A percentile compares a stretch with the other conserved stretches of the same genome.
These are phyloP conservation scores for Psilopogon haemacephalus DNA, from an alignment of 2,113 vertebrate genomes.

Conservation along the genomic window DNA sequence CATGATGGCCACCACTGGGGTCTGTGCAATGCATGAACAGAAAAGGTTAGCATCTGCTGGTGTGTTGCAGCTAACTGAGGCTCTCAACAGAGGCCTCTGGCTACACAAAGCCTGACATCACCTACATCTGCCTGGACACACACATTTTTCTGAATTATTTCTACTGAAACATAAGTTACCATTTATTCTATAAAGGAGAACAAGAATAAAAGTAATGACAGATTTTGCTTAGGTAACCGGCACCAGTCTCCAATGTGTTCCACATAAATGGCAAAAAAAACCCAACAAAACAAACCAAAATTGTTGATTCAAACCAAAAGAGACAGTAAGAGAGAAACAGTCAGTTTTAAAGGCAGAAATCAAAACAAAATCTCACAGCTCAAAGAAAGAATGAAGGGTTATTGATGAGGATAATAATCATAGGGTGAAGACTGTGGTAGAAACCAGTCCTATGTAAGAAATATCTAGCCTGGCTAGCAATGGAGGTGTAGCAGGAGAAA, in stretches of 20 bases:
- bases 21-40: slow-evolving; percentile 56
- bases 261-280: neutral
- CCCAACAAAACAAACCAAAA: neutral
- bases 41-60: fast-evolving
- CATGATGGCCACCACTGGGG: slow-evolving; percentile 83
- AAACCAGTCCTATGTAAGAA: neutral
- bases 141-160: neutral
- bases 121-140: fast-evolving
- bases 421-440: neutral
- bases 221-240: neutral
- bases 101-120: neutral
- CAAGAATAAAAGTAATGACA: neutral
- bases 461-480: neutral
- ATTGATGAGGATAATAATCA: neutral
- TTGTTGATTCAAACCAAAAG: neutral
- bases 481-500: neutral
- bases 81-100: neutral
- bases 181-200: neutral
- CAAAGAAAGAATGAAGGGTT: neutral
- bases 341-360: neutral
- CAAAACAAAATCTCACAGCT: neutral
- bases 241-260: neutral
- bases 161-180: neutral
- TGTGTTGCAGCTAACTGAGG: fast-evolving
- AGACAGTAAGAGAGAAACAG: neutral